Evolutionary conservation across 2,888 invertebrate species (phyloP).

Genomic region (Drosophila greeni): DNA sequence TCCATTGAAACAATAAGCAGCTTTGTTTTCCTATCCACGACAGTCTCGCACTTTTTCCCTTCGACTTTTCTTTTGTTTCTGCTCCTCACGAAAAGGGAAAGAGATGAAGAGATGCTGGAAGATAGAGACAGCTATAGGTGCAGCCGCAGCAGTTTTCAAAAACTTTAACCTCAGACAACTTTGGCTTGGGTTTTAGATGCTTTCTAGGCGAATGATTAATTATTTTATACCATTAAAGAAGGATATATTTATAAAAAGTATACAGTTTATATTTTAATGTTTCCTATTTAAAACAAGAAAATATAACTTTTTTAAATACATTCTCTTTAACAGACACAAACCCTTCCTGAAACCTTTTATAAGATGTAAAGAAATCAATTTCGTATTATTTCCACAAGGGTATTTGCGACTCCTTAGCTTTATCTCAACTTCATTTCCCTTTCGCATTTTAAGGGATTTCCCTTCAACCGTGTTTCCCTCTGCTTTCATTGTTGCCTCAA

Average conservation of each 20-base stretch:
- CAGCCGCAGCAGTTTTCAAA: conserved; percentile 26
- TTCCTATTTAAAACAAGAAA: background rate
- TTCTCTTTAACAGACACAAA: too few species aligned
- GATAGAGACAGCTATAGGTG: conserved; percentile 16
- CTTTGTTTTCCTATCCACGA: conserved; percentile 64
- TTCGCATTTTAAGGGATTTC: conserved; percentile 6
- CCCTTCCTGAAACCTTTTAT: background rate
- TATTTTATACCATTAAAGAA: background rate
- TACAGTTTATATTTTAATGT: background rate
- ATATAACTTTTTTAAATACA: too few species aligned
- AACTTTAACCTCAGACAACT: conserved; percentile 18
- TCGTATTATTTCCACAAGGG: background rate
- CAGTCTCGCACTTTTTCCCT: conserved; percentile 40
- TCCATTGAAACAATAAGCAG: conserved; percentile 75
- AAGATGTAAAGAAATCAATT: background rate
- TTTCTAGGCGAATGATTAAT: background rate
- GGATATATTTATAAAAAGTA: background rate
- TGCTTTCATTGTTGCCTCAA: conserved; percentile 55
- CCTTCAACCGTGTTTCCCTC: conserved; percentile 6
- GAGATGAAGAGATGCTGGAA: conserved; percentile 8
- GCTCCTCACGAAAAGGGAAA: conserved; percentile 13
- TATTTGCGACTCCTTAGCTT: conserved; percentile 4
- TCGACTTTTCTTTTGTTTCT: conserved; percentile 32
- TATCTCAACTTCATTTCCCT: conserved; percentile 3
- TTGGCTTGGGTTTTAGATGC: background rate